phyloP scores from a whole-genome alignment of 2,888 invertebrate genomes.

The Phyto melanocephala region DNA sequence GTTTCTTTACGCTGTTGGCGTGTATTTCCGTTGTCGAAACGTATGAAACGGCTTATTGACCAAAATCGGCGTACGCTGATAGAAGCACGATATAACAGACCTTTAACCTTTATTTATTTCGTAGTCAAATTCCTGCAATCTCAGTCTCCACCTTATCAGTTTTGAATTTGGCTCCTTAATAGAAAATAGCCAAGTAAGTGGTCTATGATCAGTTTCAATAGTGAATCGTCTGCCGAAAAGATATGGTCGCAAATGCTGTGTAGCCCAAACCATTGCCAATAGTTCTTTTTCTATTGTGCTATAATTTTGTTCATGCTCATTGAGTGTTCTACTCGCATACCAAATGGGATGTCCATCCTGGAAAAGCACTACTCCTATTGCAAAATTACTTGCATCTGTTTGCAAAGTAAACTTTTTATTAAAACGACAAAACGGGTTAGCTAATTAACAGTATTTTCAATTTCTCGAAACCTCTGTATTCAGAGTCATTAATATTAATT shows the following conservation, averaged over 20 bases:
- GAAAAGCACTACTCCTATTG: conserved; percentile 41
- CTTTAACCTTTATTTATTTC: too few species aligned
- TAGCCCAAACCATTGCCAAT: conserved; percentile 36
- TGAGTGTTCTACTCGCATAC: conserved; percentile 37
- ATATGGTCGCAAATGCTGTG: conserved; percentile 24
- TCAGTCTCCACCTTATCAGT: conserved; percentile 21
- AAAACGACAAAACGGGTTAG: conserved; percentile 12
- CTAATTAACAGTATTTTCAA: conserved; percentile 33
- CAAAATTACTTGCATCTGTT: conserved; percentile 35
- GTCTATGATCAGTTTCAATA: too few species aligned
- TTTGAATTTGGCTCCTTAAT: neutral
- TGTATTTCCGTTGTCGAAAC: conserved; percentile 46
- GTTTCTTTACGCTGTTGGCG: conserved; percentile 35
- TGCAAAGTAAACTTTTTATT: conserved; percentile 15
- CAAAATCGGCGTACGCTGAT: conserved; percentile 37
- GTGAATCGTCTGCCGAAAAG: too few species aligned
- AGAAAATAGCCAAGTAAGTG: neutral
- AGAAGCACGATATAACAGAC: conserved; percentile 46
- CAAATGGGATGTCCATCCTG: conserved; percentile 24
- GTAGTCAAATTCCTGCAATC: conserved; percentile 4
- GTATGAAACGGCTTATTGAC: conserved; percentile 40
- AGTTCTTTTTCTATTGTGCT: conserved; percentile 53
- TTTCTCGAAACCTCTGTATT: conserved; percentile 20
- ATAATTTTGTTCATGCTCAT: too few species aligned
- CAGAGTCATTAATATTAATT: neutral